Base-by-base conservation (phyloP, 2,113 vertebrate species). In the Ochotona curzoniae region DNA sequence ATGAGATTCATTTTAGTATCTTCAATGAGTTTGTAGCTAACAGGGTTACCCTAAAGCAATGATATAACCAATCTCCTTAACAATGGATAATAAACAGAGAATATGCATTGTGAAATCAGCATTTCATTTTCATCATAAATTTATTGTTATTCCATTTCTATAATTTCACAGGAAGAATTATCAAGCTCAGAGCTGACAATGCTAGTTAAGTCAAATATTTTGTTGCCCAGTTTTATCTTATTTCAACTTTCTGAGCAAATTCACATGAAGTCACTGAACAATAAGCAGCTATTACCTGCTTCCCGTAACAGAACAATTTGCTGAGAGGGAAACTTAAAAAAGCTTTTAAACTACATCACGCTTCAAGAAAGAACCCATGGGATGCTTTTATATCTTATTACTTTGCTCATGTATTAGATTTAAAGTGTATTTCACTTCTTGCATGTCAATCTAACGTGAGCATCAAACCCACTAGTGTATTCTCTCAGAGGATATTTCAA, bases 171-270 rank as follows among this genome's bases (percentile, higher is more conserved):
- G 60, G 35, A 71, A 93, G 7, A 78, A 13, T 32, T 64, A 89
- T 1, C 44, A 6, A 49, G 51, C n/a, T 71, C 21, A 44, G 47
- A 47, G 25, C 17, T 69, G 60, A 67, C 1, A 13, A 64, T 30
- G 14, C 2, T 51, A 30, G 60, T n/a, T 26, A 69, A 76, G 67
- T 21, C 35, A 81, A 74, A 69, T 76, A 83, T 25, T 73, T 89
- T 61, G 15, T 26, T 67, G 60, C 18, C 3, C 7, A 64, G 67
- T 84, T 75, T 63, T 21, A 63, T 69, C 76, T 87, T 9, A 60
- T 35, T 5, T 90, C 21, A 84, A n/a, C 44, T 95, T 85, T 88
- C 69, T 60, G n/a, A 66, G 44, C 26, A 81, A 90, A 85, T 54
- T 38, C 10, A 61, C 14, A 26, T 51, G 63, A 35, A 51, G 18